Evolutionary conservation across 2,888 invertebrate genomes (phyloP), one percentile per base, ranked within the genome.

Genomic region (Lycia hirtaria): DNA sequence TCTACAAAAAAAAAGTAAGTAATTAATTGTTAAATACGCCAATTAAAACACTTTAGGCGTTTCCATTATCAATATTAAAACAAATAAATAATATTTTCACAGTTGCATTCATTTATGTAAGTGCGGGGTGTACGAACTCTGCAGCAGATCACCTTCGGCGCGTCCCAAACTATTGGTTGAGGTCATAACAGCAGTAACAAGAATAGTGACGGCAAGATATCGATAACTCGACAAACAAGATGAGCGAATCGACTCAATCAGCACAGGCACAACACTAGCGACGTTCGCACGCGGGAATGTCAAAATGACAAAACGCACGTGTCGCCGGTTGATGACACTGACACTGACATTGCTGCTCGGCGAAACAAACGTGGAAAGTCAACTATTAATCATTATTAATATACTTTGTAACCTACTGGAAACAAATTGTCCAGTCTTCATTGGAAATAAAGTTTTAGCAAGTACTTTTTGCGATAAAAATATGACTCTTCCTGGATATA

Each of bases 161-260:
- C 81, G 88, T 87, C 87, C 87, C 87, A 86, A 88, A 85, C 86
- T 83, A 77, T 82, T 78, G 82, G 83, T 84, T 85, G 85, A 88
- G 89, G 88, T 85, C 89, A 78, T 73, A 80, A 78, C 79, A 69
- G 75, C 80, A 83, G 87, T 88, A 87, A 88, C 52, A 37, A 52
- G 30, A 35, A 24, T 47, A 47, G 47, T 35, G 47, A 88, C 48
- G 52, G 41, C 7, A 83, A 85, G 82, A 80, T 81, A 82, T 84
- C 83, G 83, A 87, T 83, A 84, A 75, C 56, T 47, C 65, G 79
- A 80, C 85, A 87, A 85, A 87, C 85, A 87, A 83, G 79, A 80
- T 72, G 76, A 72, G 53, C 72, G 67, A 76, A 72, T 52, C 72
- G 67, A 73, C 30, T 44, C 74, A 79, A 76, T 78, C 75, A 55